Evolutionary conservation across 2,113 vertebrate species (phyloP).

Genomic region (human (Homo sapiens)): GRCh38 chr22:36327501-36328000

Average conservation of each 20-base stretch:
- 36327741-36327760: neutral
- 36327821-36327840: neutral
- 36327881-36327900: neutral
- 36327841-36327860: neutral
- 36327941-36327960: neutral
- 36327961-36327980: neutral
- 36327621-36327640: neutral
- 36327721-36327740: neutral
- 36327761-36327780: neutral
- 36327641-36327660: rapidly evolving
- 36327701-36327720: neutral
- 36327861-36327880: neutral
- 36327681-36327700: neutral
- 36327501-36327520: neutral
- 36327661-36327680: neutral
- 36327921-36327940: neutral
- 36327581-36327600: neutral
- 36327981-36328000: neutral
- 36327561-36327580: neutral
- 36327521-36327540: neutral
- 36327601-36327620: neutral
- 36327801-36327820: neutral
- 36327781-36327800: neutral
- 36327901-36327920: neutral
- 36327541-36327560: neutral